Percentiles rank a stretch among this genome's conserved stretches.
Evolutionary conservation across 1,140 invertebrate species (phyloP).

Genomic region (Leptopilina clavipes): DNA sequence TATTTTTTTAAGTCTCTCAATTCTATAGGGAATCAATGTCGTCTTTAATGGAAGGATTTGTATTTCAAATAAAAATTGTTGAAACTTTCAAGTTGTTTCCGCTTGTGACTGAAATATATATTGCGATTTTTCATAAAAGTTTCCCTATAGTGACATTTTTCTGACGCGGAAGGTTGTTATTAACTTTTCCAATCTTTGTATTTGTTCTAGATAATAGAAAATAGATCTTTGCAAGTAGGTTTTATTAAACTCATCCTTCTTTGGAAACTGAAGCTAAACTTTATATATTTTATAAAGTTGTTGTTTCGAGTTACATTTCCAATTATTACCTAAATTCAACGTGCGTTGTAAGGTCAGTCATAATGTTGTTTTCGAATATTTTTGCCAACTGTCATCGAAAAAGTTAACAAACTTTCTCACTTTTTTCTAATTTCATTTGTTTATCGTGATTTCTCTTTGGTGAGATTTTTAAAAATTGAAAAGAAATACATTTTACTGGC

Average conservation of each 20-base stretch:
- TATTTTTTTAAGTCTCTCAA: no score
- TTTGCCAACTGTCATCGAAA: no score
- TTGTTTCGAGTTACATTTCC: background rate
- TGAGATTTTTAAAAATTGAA: background rate
- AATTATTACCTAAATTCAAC: no score
- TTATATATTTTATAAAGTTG: background rate
- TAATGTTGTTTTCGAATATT: no score
- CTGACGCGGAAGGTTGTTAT: background rate
- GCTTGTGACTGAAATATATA: background rate
- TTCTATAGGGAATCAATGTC: no score
- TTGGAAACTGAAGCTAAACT: background rate
- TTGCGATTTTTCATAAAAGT: background rate
- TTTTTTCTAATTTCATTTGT: background rate
- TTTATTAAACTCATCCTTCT: background rate
- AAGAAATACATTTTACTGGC: background rate
- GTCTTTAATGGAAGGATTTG: background rate
- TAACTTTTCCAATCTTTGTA: constrained; percentile 7
- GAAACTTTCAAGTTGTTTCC: no score
- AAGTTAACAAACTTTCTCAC: no score
- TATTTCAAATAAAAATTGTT: no score
- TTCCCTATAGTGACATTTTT: background rate
- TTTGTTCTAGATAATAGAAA: background rate
- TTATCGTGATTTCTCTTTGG: background rate
- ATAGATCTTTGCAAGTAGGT: background rate
- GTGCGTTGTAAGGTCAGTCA: no score